Evolutionary conservation across 1,140 invertebrate species (phyloP), one percentile per base, ranked within the genome.

Genomic region (Pararge aegeria): DNA sequence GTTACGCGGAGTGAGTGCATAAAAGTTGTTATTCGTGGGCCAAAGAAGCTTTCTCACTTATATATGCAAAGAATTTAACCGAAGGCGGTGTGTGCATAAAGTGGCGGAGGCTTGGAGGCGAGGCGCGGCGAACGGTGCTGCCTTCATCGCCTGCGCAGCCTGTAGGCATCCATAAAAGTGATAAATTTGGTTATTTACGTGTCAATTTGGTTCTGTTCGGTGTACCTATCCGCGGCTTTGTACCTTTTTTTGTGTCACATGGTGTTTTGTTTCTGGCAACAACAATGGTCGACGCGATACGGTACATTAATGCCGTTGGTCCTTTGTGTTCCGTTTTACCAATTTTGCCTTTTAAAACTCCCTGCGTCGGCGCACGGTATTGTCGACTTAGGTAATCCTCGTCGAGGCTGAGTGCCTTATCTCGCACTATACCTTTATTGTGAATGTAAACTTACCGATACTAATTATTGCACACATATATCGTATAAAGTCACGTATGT

Each of bases 31-130:
- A 53, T 71, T 75, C 71, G 76, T 79, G 74, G 66, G 62, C 44
- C 53, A 66, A 53, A 69, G 55, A 53, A 86, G 85, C 82, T 89
- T 87, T 89, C 85, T 76, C 80, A 71, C 62, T 83, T 89, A 89
- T 88, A 86, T 83, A 88, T 88, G 83, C 83, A 88, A 85, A 85
- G 85, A 87, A 88, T 88, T 87, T 81, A 57, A 83, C 73, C 62
- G 80, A 85, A 72, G 83, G 83, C 85, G 78, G 74, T 83, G 80
- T 80, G 78, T 83, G 76, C 73, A 80, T 76, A 75, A 69, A 78
- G 70, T 78, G 73, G 72, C 73, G 80, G 68, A 88, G 85, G 83
- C 81, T 86, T 65, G 69, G 59, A 64, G 72, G 73, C 72, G 77
- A 73, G 70, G 70, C 73, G 70, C 67, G 73, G 73, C 68, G 77